Evolutionary conservation across 2,888 invertebrate genomes (phyloP).

Genomic region (Pristionchus mayeri): DNA sequence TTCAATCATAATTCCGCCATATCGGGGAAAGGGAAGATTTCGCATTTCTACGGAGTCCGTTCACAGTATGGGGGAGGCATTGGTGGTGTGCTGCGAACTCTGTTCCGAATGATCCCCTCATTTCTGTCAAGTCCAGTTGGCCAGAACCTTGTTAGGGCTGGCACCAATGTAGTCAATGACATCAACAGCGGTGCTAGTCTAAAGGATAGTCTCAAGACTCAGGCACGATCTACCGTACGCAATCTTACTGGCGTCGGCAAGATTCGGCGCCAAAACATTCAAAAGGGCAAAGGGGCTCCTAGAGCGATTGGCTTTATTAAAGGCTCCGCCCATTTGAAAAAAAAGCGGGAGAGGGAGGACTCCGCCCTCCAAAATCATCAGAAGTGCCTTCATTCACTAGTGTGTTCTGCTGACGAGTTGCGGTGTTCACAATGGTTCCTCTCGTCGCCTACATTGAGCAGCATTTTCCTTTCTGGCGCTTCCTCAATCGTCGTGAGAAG

Average conservation of each 20-base stretch:
- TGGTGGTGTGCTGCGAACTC: not conserved
- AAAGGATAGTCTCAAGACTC: not conserved
- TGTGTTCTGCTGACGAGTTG: not conserved
- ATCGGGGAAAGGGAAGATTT: not conserved
- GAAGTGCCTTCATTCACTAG: slow-evolving; percentile 24
- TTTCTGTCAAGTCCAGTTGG: not conserved
- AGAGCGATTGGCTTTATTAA: not conserved
- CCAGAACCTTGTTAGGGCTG: not conserved
- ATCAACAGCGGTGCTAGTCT: not conserved
- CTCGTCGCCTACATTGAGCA: not conserved
- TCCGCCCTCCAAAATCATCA: not conserved
- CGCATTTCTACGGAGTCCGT: not conserved
- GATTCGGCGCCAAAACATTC: not conserved
- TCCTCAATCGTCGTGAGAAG: not conserved
- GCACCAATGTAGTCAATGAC: not conserved
- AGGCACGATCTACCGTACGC: not conserved
- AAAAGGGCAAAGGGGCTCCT: not conserved
- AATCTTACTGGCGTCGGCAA: not conserved
- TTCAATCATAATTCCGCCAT: not conserved
- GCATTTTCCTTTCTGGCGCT: not conserved
- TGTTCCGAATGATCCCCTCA: not conserved
- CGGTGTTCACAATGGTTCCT: not conserved
- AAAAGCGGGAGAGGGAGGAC: not conserved
- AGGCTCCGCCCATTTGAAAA: not conserved
- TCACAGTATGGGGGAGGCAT: not conserved